These are phyloP conservation scores for Cebus imitator DNA, from an alignment of 2,113 vertebrate species.

Conservation along the genomic window DNA sequence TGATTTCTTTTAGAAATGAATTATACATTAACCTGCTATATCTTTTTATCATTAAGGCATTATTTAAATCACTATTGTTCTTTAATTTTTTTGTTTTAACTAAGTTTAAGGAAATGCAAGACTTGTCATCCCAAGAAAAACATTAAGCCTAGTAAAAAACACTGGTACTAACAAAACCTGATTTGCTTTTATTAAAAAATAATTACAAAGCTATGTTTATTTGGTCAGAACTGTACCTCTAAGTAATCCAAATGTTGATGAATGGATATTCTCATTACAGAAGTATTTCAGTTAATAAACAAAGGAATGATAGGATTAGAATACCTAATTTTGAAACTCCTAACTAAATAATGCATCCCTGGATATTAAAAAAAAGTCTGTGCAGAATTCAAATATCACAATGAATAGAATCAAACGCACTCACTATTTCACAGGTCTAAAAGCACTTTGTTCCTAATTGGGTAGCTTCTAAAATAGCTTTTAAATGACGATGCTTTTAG, in stretches of 20 bases:
- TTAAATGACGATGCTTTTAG: not conserved
- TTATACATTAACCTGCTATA: not conserved
- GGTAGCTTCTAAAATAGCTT: not conserved
- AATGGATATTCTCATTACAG: not conserved
- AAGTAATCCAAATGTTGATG: not conserved
- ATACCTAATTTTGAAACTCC: not conserved
- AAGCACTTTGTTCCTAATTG: not conserved
- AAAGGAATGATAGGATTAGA: not conserved
- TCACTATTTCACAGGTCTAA: not conserved
- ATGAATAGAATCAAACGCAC: not conserved
- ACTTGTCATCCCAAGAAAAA: not conserved
- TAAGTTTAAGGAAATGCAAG: not conserved
- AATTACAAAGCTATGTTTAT: not conserved
- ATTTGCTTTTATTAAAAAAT: not conserved
- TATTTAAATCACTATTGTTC: not conserved
- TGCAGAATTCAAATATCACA: not conserved
- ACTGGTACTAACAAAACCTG: not conserved
- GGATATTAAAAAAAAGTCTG: not conserved
- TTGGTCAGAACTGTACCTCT: not conserved
- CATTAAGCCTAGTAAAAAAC: not conserved
- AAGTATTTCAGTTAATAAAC: not conserved
- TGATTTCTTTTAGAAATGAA: conserved; percentile 28
- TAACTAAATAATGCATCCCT: not conserved
- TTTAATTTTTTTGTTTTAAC: not conserved
- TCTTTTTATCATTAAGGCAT: not conserved